These are phyloP conservation scores for Anorthoa munda DNA, from an alignment of 2,888 invertebrate genomes.

Conservation along the genomic window DNA sequence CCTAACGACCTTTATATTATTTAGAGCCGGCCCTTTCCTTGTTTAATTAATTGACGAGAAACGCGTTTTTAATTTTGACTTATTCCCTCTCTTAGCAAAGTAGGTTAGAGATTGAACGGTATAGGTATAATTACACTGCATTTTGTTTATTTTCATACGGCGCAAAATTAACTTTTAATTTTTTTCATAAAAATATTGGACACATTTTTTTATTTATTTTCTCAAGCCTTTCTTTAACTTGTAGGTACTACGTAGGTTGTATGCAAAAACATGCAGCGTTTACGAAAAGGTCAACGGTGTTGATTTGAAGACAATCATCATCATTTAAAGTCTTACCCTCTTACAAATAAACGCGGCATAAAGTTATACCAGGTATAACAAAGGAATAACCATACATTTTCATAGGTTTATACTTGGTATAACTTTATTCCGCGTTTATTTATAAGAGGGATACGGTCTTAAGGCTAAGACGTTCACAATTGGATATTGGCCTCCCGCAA, in stretches of 20 bases:
- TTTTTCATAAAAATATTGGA: neutral
- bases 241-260: neutral
- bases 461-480: no score
- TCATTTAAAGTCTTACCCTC: no score
- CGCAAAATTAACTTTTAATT: neutral
- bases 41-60: slow-evolving; percentile 88
- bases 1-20: slow-evolving; percentile 89
- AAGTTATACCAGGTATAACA: no score
- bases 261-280: neutral
- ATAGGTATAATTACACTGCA: slow-evolving; percentile 35
- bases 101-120: slow-evolving; percentile 57
- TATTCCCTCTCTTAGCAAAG: slow-evolving; percentile 66
- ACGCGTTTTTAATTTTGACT: slow-evolving; percentile 83
- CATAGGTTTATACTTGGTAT: no score
- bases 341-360: no score
- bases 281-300: no score
- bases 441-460: no score
- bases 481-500: no score
- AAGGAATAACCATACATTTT: no score
- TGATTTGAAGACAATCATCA: no score
- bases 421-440: no score
- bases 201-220: neutral
- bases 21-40: slow-evolving; percentile 86
- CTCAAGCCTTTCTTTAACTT: no score
- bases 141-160: neutral